Conservation (phyloP, 92 coral and sea anemone genomes). For the Phymanthus crucifer region DNA sequence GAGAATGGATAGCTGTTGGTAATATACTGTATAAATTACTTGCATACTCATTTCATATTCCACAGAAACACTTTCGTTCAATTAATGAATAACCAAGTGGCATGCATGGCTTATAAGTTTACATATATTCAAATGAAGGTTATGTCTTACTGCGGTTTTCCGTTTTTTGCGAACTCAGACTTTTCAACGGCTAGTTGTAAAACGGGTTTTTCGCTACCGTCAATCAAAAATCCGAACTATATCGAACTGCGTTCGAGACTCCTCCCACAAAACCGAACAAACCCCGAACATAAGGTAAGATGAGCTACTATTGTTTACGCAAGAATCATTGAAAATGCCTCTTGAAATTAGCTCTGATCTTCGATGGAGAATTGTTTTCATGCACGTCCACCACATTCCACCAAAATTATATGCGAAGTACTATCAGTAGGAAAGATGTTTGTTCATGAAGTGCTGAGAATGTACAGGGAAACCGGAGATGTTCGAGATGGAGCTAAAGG, state of each 20-base stretch:
- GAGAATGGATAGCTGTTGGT: constrained; percentile 55
- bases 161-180: too few relatives aligned
- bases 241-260: too few relatives aligned
- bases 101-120: too few relatives aligned
- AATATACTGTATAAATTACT: background rate
- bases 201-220: too few relatives aligned
- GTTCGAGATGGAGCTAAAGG: constrained; percentile 11
- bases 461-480: constrained; percentile 24
- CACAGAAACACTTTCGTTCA: background rate
- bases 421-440: constrained; percentile 27
- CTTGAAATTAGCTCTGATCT: constrained; percentile 24
- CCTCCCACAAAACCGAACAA: background rate
- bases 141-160: too few relatives aligned
- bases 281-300: background rate
- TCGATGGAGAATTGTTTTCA: constrained; percentile 27
- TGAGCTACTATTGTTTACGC: background rate
- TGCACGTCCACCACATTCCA: constrained; percentile 25
- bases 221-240: too few relatives aligned
- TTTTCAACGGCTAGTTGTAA: too few relatives aligned
- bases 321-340: constrained; percentile 15
- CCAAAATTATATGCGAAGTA: constrained; percentile 8
- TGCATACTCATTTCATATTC: background rate
- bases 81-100: too few relatives aligned
- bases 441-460: constrained; percentile 21
- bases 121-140: too few relatives aligned